These are phyloP conservation scores for Hozukius guyotensis DNA, from an alignment of 2,797 vertebrate genomes.

Conservation along the genomic window DNA sequence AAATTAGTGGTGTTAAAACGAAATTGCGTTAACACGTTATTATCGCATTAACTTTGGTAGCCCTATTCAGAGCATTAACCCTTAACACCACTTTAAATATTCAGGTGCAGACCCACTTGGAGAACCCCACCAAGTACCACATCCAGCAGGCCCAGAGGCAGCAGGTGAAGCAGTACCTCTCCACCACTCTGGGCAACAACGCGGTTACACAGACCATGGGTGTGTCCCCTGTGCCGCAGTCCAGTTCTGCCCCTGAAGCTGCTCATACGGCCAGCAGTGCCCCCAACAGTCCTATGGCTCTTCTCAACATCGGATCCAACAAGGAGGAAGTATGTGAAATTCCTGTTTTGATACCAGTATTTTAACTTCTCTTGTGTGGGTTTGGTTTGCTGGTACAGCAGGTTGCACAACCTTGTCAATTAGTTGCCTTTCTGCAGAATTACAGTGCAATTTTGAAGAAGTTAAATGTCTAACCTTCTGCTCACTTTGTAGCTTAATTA, in stretches of 20 bases:
- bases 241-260: conserved; percentile 83
- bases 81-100: conserved; percentile 14
- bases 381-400: conserved; percentile 35
- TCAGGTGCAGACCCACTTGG: conserved; percentile 93
- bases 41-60: no score
- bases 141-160: conserved; percentile 92
- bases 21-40: no score
- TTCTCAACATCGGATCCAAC: conserved; percentile 90
- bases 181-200: conserved; percentile 89
- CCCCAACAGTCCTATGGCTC: conserved; percentile 91
- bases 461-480: conserved; percentile 39
- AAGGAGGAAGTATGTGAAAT: conserved; percentile 89
- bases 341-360: conserved; percentile 7
- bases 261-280: conserved; percentile 79
- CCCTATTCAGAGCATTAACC: no score
- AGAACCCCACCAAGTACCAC: conserved; percentile 94
- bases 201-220: conserved; percentile 85
- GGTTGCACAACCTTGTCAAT: conserved; percentile 38
- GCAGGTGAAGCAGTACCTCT: conserved; percentile 93
- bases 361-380: conserved; percentile 15
- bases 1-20: no score
- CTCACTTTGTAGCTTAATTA: conserved; percentile 62
- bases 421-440: conserved; percentile 15
- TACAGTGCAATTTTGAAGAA: conserved; percentile 44
- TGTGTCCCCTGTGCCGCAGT: conserved; percentile 77